Base-by-base conservation (phyloP, 2,888 invertebrate genomes). In the Allygus modestus region DNA sequence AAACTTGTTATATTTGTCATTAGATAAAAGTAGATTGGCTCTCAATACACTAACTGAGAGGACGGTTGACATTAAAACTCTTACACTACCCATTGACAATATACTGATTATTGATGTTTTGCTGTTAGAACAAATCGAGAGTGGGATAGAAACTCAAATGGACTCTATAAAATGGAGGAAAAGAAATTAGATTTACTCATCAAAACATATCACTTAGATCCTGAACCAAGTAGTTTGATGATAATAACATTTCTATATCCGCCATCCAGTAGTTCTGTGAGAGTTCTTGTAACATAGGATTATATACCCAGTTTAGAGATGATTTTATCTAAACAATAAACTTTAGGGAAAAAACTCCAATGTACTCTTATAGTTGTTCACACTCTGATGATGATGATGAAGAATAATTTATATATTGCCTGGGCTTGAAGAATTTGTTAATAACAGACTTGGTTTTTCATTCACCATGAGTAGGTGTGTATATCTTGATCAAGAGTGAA, bases 151-250 rank as follows among this genome's bases (percentile, higher is more conserved):
- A 0, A 54, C 54, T 23, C 54, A 54, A 54, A 2, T 54, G 54
- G 54, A 54, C 23, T 20, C 54, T 1, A n/a, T n/a, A n/a, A 23
- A 7, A 23, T 54, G 23, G 54, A 23, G 2, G 54, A 23, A 7
- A 20, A n/a, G 15, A 20, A 54, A 20, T 54, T 54, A 5, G 54
- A 54, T 23, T 23, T 54, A 23, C 54, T 54, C 20, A 23, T 54
- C 2, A 54, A 54, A 54, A 23, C 23, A 23, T n/a, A 12, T 11
- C 54, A 20, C 23, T 54, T 54, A 9, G 54, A 54, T 54, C 54
- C 54, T 23, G 54, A 54, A 54, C 54, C 54, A 54, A 23, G 23
- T 54, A 54, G 54, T 23, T 23, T 54, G 54, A 54, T 54, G 23
- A 11, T 15, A 23, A 54, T 54, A 23, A 54, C 20, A 54, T 54